Base-by-base conservation (phyloP, 1,140 invertebrate species). In the Theocolax elegans region DNA sequence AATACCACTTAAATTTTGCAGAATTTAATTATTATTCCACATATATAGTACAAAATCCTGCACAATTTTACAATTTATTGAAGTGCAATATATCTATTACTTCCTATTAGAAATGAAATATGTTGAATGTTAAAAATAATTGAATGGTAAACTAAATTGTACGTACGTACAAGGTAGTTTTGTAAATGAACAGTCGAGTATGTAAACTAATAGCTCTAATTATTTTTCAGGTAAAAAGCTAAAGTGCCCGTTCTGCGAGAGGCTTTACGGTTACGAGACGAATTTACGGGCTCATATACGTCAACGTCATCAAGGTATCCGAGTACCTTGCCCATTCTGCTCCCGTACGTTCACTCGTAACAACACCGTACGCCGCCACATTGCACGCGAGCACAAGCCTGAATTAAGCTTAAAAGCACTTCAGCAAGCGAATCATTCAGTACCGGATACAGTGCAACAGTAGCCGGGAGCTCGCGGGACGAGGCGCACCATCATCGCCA, bases 211-310 rank as follows among this genome's bases (percentile, higher is more conserved):
- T 13, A 4, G 8, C 2, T 27, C 21, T 44, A 44, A 12, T 42
- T 51, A 42, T n/a, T 31, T 65, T 81, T 6, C 75, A 95, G 94
- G 93, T 75, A 95, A 94, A 85, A 95, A 95, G 85, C 86, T 96
- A 70, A 95, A 95, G 86, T 96, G 94, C 85, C 92, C 94, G 77
- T 95, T 93, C 82, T 96, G 94, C 87, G 94, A 96, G 83, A 89
- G 94, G 77, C 87, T 95, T n/a, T 96, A 96, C 83, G 94, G 94
- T 42, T 96, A 96, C 83, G 94, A 96, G 87, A 96, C 94, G 79
- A 96, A 96, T 81, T 85, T 96, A 77, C 90, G 94, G 46, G 94
- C 94, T 48, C 94, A 96, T 84, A 95, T 96, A 80, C 87, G 94
- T 53, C 94, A 95, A 80, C 90, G 94, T 77, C 94, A 96, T 84